Evolutionary conservation across 2,797 vertebrate genomes (phyloP).

Genomic region (Heterohyrax brucei): DNA sequence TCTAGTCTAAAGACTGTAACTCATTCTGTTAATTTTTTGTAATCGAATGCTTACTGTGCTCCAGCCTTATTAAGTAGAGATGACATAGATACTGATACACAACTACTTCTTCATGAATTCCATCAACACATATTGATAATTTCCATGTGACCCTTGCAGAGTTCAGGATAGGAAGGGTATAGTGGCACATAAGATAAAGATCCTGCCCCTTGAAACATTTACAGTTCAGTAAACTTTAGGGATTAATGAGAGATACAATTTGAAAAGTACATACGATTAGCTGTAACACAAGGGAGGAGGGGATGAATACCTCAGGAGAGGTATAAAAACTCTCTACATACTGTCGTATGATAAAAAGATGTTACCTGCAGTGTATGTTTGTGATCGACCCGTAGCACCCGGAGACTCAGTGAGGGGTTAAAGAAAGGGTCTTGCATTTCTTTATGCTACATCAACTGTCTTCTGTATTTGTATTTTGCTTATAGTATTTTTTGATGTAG

Average conservation of each 20-base stretch:
- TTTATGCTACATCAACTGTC: not conserved
- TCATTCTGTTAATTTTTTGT: not conserved
- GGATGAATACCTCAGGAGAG: not conserved
- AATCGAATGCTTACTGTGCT: not conserved
- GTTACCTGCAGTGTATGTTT: not conserved
- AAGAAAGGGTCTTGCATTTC: not conserved
- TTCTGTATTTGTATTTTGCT: slow-evolving; percentile 20
- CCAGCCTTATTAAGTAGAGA: slow-evolving; percentile 15
- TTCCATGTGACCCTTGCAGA: not conserved
- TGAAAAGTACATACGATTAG: not conserved
- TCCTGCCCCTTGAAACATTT: slow-evolving; percentile 25
- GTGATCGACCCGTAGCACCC: not conserved
- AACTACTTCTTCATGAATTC: slow-evolving; percentile 13
- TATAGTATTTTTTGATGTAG: not conserved
- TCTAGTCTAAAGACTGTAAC: not conserved
- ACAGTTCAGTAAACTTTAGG: not conserved
- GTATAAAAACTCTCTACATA: not conserved
- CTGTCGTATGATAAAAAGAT: not conserved
- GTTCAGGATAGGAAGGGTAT: not conserved
- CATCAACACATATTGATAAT: not conserved
- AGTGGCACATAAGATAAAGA: not conserved
- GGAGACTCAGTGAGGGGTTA: not conserved
- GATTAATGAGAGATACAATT: not conserved
- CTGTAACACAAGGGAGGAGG: not conserved
- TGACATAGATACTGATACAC: not conserved